Percentiles rank a stretch among this genome's conserved stretches.
These are phyloP conservation scores for Tympanoctomys barrerae DNA, from an alignment of 2,797 vertebrate genomes.

Conservation along the genomic window DNA sequence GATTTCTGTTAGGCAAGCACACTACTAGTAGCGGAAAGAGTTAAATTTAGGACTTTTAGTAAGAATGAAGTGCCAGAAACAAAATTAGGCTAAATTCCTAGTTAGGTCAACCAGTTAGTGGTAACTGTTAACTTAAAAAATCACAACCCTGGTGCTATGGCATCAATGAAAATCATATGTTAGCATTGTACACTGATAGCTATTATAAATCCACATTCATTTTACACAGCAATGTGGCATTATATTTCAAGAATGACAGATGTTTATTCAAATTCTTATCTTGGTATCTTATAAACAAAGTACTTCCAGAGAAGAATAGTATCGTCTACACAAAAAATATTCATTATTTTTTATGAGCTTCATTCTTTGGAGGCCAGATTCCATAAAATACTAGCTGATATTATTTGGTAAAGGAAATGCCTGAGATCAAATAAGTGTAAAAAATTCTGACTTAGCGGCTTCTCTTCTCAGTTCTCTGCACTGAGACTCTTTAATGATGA, in stretches of 20 bases:
- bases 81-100: conserved; percentile 19
- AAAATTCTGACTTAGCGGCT: background rate
- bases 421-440: background rate
- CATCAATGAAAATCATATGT: background rate
- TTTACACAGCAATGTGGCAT: background rate
- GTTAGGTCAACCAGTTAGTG: background rate
- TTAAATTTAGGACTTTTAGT: conserved; percentile 28
- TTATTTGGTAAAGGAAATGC: background rate
- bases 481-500: background rate
- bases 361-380: background rate
- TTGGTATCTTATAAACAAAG: background rate
- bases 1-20: background rate
- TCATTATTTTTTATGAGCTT: background rate
- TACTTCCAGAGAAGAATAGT: background rate
- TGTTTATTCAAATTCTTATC: background rate
- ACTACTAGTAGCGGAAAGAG: background rate
- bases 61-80: background rate
- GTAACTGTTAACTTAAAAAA: background rate
- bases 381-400: background rate
- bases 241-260: background rate
- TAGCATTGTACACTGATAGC: background rate
- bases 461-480: background rate
- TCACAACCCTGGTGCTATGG: background rate
- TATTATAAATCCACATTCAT: background rate
- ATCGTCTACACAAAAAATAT: background rate